Percentiles rank a stretch among this genome's conserved stretches.
These are phyloP conservation scores for Anthophora plumipes DNA, from an alignment of 2,888 invertebrate species.

Conservation along the genomic window DNA sequence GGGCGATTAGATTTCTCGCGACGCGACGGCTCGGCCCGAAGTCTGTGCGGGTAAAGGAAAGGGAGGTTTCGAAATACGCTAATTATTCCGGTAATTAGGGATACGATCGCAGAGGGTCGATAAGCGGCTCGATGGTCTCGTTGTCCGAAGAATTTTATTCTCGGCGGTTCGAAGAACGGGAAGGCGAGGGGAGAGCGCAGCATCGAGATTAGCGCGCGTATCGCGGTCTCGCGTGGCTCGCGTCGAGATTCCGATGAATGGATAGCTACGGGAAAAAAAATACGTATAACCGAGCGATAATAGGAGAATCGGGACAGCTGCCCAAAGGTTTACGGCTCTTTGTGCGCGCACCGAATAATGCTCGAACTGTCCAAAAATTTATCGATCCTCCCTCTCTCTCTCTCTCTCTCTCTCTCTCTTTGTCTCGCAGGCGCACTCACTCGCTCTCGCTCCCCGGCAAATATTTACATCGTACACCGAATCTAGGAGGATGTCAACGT, in stretches of 20 bases:
- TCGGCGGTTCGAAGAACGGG: conserved; percentile 3
- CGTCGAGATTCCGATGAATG: conserved; percentile 65
- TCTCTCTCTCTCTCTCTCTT: not conserved
- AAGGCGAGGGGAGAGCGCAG: not conserved
- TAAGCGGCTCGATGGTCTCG: conserved; percentile 50
- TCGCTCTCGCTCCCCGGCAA: conserved; percentile 51
- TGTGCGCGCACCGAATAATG: conserved; percentile 78
- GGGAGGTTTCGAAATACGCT: conserved; percentile 50
- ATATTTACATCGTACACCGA: conserved; percentile 73
- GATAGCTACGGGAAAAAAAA: conserved; percentile 50
- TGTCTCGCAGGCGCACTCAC: too few species aligned
- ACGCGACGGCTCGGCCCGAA: conserved; percentile 1
- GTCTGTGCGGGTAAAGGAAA: not conserved
- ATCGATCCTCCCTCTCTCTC: conserved; percentile 69
- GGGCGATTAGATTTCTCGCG: conserved; percentile 74
- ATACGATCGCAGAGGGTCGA: conserved; percentile 53
- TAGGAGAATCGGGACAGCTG: conserved; percentile 71
- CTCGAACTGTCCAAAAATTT: conserved; percentile 80
- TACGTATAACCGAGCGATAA: conserved; percentile 57
- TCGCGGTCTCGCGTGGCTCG: conserved; percentile 47
- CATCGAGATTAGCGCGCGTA: conserved; percentile 42
- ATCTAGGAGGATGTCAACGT: conserved; percentile 55
- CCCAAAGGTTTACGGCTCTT: conserved; percentile 73
- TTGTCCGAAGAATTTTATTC: conserved; percentile 52
- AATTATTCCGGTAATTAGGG: conserved; percentile 68